Conservation (phyloP, 2,888 invertebrate genomes). For the Parnassius orleans region DNA sequence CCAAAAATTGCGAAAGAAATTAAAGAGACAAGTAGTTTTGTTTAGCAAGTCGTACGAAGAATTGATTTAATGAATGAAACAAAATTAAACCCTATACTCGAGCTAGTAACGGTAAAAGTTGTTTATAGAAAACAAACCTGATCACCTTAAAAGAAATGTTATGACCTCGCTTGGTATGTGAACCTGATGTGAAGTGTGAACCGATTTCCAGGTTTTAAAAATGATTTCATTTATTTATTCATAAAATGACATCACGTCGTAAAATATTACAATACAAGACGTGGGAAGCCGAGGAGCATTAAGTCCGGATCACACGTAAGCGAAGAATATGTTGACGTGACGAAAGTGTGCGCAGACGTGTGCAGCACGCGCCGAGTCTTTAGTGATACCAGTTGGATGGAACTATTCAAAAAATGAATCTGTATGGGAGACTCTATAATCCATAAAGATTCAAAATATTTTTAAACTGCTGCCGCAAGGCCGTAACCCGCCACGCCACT, state of each 20-base stretch:
- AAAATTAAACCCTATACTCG: constrained; percentile 30
- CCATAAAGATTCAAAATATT: too few relatives aligned
- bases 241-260: constrained; percentile 7
- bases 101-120: constrained; percentile 36
- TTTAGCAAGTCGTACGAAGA: constrained; percentile 31
- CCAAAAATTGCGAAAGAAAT: constrained; percentile 33
- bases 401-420: too few relatives aligned
- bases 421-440: too few relatives aligned
- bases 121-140: constrained; percentile 42
- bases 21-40: constrained; percentile 34
- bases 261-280: background rate
- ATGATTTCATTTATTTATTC: constrained; percentile 11
- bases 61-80: constrained; percentile 29
- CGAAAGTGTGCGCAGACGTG: too few relatives aligned
- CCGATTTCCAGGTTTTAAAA: constrained; percentile 29
- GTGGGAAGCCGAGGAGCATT: constrained; percentile 2
- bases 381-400: too few relatives aligned
- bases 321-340: too few relatives aligned
- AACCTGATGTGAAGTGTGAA: constrained; percentile 38
- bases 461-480: too few relatives aligned
- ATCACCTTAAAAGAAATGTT: constrained; percentile 68
- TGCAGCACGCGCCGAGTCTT: too few relatives aligned
- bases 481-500: too few relatives aligned
- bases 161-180: constrained; percentile 66
- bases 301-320: too few relatives aligned